Conservation (phyloP, 2,888 invertebrate genomes). For the Microctonus hyperodae region DNA sequence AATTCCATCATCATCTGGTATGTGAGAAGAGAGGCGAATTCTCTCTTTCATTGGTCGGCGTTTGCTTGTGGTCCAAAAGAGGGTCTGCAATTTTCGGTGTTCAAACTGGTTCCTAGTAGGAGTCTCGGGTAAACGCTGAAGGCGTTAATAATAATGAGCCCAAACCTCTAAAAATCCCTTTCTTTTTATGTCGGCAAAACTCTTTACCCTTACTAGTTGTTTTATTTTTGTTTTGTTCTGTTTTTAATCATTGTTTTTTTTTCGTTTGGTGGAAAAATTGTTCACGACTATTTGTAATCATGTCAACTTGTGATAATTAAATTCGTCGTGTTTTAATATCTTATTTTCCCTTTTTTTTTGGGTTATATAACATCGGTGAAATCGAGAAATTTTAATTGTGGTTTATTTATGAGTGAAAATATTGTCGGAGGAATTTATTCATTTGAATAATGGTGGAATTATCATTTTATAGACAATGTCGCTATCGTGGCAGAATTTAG, state of each 20-base stretch:
- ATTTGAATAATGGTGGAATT: not conserved
- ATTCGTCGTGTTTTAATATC: conserved; percentile 2
- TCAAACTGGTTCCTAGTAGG: conserved; percentile 39
- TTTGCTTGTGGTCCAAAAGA: not conserved
- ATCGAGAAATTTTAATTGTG: not conserved
- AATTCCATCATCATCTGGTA: conserved; percentile 9
- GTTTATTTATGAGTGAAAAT: not conserved
- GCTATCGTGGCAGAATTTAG: not conserved
- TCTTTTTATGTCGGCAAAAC: conserved; percentile 9
- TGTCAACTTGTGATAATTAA: conserved; percentile 27
- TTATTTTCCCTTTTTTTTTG: not conserved
- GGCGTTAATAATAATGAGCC: conserved; percentile 32
- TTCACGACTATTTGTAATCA: conserved; percentile 28
- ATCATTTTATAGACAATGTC: not conserved
- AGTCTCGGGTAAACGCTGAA: conserved; percentile 33
- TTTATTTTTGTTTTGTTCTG: conserved; percentile 4
- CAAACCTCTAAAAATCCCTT: conserved; percentile 14
- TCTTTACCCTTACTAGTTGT: not conserved
- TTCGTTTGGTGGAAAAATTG: not conserved
- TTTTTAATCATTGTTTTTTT: not conserved
- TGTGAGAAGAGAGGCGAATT: conserved; percentile 13
- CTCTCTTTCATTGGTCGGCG: conserved; percentile 16
- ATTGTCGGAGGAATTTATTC: not conserved
- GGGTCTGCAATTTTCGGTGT: conserved; percentile 40
- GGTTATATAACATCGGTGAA: not conserved